A percentile compares a stretch with the other conserved stretches of the same genome.
Conservation (phyloP, 1,140 invertebrate genomes). For the Nilaparvata lugens region DNA sequence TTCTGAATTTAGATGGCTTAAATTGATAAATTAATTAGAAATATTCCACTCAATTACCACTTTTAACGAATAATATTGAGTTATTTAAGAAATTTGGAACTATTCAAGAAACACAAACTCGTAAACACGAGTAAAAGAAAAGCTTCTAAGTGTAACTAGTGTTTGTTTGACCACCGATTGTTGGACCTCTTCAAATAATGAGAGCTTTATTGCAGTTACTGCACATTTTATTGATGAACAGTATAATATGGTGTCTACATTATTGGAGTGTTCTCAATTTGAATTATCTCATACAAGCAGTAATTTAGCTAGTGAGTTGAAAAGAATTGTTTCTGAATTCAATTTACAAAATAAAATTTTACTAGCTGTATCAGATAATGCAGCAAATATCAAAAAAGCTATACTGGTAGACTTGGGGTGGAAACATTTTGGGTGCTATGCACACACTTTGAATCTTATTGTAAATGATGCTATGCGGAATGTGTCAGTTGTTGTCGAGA, state of each 20-base stretch:
- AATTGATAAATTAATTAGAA: too few relatives aligned
- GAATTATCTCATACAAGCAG: neutral
- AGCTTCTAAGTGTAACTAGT: neutral
- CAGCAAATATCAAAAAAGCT: slow-evolving; percentile 20
- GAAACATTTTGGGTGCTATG: slow-evolving; percentile 23
- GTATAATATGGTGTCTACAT: slow-evolving; percentile 13
- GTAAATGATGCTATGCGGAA: slow-evolving; percentile 11
- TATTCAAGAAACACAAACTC: too few relatives aligned
- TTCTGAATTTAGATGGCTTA: too few relatives aligned
- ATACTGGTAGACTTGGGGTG: slow-evolving; percentile 6
- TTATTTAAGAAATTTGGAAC: too few relatives aligned
- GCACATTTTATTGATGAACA: slow-evolving; percentile 23
- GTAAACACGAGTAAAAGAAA: neutral
- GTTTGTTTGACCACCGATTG: slow-evolving; percentile 23
- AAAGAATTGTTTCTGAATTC: slow-evolving; percentile 22
- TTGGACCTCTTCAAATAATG: slow-evolving; percentile 22
- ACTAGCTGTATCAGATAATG: slow-evolving; percentile 25
- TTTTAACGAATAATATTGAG: too few relatives aligned
- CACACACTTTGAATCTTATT: slow-evolving; percentile 21
- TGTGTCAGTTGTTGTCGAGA: neutral
- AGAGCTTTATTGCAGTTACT: slow-evolving; percentile 21
- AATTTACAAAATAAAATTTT: slow-evolving; percentile 25
- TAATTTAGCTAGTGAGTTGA: slow-evolving; percentile 12
- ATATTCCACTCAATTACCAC: too few relatives aligned
- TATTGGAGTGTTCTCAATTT: slow-evolving; percentile 15